phyloP scores from a whole-genome alignment of 1,140 invertebrate genomes.

The Trypoxylus dichotomus region DNA sequence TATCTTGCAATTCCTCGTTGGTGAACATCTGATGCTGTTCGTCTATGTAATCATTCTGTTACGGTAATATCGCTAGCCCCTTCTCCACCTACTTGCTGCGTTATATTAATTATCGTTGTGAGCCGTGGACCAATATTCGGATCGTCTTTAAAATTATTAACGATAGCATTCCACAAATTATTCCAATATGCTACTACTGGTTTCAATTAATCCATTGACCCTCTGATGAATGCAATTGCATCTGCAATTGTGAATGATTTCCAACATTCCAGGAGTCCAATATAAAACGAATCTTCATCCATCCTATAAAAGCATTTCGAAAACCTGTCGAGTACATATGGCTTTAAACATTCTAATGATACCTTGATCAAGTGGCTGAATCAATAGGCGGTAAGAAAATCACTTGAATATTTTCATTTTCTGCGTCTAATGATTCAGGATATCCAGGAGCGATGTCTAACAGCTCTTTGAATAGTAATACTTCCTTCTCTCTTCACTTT shows the following conservation, averaged over 20 bases:
- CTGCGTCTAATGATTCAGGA: background rate
- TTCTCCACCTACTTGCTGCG: background rate
- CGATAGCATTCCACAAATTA: background rate
- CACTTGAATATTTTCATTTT: background rate
- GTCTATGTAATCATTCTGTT: background rate
- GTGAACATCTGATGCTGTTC: background rate
- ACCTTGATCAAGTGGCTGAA: too few relatives aligned
- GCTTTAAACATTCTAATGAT: background rate
- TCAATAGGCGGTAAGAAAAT: background rate
- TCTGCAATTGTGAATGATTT: background rate
- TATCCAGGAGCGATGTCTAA: background rate
- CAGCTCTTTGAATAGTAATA: background rate
- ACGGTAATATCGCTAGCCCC: background rate
- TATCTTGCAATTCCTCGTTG: background rate
- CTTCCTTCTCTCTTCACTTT: background rate
- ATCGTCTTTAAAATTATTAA: background rate
- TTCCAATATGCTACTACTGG: background rate
- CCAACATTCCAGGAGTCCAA: background rate
- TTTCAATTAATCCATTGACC: background rate
- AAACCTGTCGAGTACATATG: background rate
- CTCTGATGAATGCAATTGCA: background rate
- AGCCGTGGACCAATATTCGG: too few relatives aligned
- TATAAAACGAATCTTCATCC: background rate
- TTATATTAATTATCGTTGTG: background rate
- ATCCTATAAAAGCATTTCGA: background rate